Percentiles rank a stretch among this genome's conserved stretches.
phyloP scores from a whole-genome alignment of 2,113 vertebrate genomes.

The Acrocephalus kingi region DNA sequence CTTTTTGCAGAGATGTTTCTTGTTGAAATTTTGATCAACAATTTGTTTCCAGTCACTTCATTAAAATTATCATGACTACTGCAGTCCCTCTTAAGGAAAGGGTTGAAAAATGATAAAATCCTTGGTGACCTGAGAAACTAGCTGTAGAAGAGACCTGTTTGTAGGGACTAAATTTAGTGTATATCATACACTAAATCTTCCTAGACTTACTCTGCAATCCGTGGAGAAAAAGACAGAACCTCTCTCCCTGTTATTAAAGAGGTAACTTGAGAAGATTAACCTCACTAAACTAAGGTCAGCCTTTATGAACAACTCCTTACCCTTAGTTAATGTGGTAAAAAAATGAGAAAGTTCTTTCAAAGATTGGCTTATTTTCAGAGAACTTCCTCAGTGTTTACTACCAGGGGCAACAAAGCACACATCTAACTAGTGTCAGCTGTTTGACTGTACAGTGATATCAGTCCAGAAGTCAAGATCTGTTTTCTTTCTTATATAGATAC shows the following conservation, averaged over 20 bases:
- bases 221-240: neutral
- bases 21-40: slow-evolving; percentile 1
- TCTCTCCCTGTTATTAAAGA: neutral
- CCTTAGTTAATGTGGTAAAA: neutral
- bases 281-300: neutral
- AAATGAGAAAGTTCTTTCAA: neutral
- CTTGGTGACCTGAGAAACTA: neutral
- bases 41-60: neutral
- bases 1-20: neutral
- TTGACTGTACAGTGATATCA: neutral
- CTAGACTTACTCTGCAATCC: neutral
- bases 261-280: neutral
- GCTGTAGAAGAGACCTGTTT: neutral
- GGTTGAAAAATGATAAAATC: neutral
- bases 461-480: neutral
- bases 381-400: neutral
- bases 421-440: neutral
- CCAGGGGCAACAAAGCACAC: neutral
- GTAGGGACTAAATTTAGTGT: neutral
- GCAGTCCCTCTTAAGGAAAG: neutral
- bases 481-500: neutral
- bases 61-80: neutral
- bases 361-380: neutral
- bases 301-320: neutral
- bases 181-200: neutral